Evolutionary conservation across 1,140 invertebrate genomes (phyloP).

Genomic region (Megalonaias nervosa): DNA sequence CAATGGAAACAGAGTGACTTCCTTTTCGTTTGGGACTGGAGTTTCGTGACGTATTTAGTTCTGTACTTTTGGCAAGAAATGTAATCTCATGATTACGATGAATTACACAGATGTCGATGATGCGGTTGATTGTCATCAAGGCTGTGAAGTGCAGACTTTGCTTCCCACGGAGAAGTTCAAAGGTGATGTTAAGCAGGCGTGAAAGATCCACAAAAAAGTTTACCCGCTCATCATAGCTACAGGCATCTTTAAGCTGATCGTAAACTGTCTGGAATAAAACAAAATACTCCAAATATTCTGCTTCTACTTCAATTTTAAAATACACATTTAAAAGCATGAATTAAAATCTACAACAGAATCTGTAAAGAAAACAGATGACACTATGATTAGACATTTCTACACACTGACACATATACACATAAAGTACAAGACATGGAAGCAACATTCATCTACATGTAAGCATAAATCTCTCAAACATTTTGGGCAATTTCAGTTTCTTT

Average conservation of each 20-base stretch:
- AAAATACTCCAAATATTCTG: too few species aligned
- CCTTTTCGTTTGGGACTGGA: conserved; percentile 37
- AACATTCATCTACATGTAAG: too few species aligned
- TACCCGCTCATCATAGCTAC: conserved; percentile 49
- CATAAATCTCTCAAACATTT: too few species aligned
- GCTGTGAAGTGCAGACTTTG: conserved; percentile 78
- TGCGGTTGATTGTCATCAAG: conserved; percentile 76
- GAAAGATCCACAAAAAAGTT: conserved; percentile 71
- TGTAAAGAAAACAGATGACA: too few species aligned
- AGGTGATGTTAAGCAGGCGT: conserved; percentile 73
- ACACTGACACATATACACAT: too few species aligned
- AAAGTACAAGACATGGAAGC: too few species aligned
- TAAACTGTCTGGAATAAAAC: conserved; percentile 63
- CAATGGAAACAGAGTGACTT: conserved; percentile 22
- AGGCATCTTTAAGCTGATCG: conserved; percentile 53
- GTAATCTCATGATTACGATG: conserved; percentile 60
- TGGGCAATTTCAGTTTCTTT: too few species aligned
- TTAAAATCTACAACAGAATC: too few species aligned
- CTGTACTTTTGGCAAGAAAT: conserved; percentile 33
- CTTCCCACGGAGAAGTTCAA: conserved; percentile 75
- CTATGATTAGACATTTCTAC: too few species aligned
- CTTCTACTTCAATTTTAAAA: too few species aligned
- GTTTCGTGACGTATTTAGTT: conserved; percentile 24
- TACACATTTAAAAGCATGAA: too few species aligned
- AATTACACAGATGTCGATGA: conserved; percentile 75